Conservation (phyloP, 2,888 invertebrate species). For the Phragmatobia fuliginosa region DNA sequence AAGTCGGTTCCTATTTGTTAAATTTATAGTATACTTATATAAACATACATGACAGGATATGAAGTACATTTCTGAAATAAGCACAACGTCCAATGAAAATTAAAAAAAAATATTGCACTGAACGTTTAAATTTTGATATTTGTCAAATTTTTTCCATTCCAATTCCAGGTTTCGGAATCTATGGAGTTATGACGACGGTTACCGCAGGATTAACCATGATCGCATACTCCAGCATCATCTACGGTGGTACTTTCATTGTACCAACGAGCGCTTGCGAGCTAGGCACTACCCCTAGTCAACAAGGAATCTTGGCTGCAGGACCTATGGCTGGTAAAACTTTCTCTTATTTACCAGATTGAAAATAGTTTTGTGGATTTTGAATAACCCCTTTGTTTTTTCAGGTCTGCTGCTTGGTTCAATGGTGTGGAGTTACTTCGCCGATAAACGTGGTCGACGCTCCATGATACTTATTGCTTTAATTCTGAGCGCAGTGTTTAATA, state of each 20-base stretch:
- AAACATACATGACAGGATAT: too few relatives aligned
- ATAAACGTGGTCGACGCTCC: slow-evolving; percentile 67
- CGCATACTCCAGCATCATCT: slow-evolving; percentile 64
- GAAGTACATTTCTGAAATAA: too few relatives aligned
- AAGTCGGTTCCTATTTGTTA: too few relatives aligned
- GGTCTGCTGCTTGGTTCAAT: slow-evolving; percentile 45
- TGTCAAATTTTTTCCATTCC: too few relatives aligned
- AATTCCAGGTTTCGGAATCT: slow-evolving; percentile 64
- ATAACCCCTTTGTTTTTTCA: background rate
- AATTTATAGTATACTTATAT: too few relatives aligned
- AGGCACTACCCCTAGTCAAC: slow-evolving; percentile 66
- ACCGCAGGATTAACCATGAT: slow-evolving; percentile 62
- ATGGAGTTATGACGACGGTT: slow-evolving; percentile 60
- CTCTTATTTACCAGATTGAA: too few relatives aligned
- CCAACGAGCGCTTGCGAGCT: slow-evolving; percentile 76
- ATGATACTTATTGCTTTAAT: slow-evolving; percentile 65
- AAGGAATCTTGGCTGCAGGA: slow-evolving; percentile 65
- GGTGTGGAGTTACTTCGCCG: slow-evolving; percentile 75
- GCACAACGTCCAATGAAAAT: too few relatives aligned
- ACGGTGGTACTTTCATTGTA: slow-evolving; percentile 66
- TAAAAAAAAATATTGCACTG: too few relatives aligned
- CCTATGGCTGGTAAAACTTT: slow-evolving; percentile 56
- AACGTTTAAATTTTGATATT: too few relatives aligned
- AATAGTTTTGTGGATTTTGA: too few relatives aligned
- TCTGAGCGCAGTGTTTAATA: slow-evolving; percentile 60